phyloP scores from a whole-genome alignment of 1,140 invertebrate genomes.

The Drosophila mojavensis region DNA sequence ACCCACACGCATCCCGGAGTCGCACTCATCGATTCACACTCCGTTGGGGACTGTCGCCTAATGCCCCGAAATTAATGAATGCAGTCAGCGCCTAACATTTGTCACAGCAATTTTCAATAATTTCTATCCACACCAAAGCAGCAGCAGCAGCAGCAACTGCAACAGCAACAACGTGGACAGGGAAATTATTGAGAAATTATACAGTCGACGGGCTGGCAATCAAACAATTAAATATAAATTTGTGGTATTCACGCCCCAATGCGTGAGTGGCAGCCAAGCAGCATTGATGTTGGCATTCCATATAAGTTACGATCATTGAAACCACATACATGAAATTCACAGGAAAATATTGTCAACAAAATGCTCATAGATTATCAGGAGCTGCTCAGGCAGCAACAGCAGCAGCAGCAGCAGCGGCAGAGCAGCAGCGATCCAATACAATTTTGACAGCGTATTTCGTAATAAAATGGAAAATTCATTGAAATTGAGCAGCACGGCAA shows the following conservation, averaged over 20 bases:
- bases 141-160: constrained; percentile 16
- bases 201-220: constrained; percentile 55
- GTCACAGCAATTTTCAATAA: constrained; percentile 63
- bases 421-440: constrained; percentile 52
- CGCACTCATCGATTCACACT: constrained; percentile 64
- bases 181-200: constrained; percentile 81
- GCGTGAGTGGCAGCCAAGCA: constrained; percentile 54
- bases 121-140: constrained; percentile 37
- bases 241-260: constrained; percentile 78
- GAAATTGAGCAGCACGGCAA: constrained; percentile 73
- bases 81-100: constrained; percentile 67
- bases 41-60: constrained; percentile 31
- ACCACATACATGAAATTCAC: constrained; percentile 61
- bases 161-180: constrained; percentile 27
- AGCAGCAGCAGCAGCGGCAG: constrained; percentile 34
- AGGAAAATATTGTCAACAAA: constrained; percentile 81
- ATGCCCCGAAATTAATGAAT: constrained; percentile 73
- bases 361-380: constrained; percentile 68
- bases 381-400: constrained; percentile 31
- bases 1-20: constrained; percentile 43
- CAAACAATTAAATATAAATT: constrained; percentile 80
- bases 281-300: constrained; percentile 18
- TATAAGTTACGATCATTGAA: constrained; percentile 37
- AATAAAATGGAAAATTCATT: constrained; percentile 82
- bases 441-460: constrained; percentile 79